A percentile compares a stretch with the other conserved stretches of the same genome.
phyloP scores from a whole-genome alignment of 2,797 vertebrate species.

The Spheniscus humboldti region DNA sequence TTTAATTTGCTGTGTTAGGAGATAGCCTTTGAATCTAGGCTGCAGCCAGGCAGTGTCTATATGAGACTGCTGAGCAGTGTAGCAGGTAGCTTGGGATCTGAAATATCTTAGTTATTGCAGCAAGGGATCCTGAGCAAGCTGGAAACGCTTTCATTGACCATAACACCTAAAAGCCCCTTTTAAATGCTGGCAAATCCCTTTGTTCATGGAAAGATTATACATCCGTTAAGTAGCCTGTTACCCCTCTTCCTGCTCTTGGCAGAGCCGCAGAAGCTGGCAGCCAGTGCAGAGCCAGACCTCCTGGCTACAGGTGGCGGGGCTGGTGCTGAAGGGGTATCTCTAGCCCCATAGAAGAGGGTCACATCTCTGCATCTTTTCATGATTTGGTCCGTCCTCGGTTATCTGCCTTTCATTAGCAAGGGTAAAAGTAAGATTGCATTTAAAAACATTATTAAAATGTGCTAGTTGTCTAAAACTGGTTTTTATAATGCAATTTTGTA shows the following conservation, averaged over 20 bases:
- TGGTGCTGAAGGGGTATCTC: background rate
- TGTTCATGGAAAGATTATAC: background rate
- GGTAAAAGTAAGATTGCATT: slow-evolving; percentile 57
- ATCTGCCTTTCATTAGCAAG: slow-evolving; percentile 40
- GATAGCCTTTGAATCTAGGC: background rate
- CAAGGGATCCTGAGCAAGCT: background rate
- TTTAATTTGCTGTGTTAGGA: background rate
- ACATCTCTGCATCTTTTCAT: background rate
- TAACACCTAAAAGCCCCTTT: background rate
- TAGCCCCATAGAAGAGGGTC: background rate
- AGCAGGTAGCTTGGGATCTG: background rate
- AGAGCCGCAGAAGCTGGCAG: background rate
- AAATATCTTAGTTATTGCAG: background rate
- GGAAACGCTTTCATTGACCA: background rate
- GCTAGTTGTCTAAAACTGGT: slow-evolving; percentile 67
- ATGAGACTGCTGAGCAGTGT: background rate
- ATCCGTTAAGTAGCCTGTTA: background rate
- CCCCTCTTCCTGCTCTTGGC: background rate
- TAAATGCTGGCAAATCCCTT: background rate
- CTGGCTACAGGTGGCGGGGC: fast-evolving
- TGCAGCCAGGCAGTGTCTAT: background rate
- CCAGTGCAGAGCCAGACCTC: background rate
- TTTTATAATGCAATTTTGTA: slow-evolving; percentile 69
- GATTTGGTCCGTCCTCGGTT: background rate
- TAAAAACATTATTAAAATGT: slow-evolving; percentile 61